Conservation (phyloP, 2,797 vertebrate genomes). For the Percopsis omiscomaycus region DNA sequence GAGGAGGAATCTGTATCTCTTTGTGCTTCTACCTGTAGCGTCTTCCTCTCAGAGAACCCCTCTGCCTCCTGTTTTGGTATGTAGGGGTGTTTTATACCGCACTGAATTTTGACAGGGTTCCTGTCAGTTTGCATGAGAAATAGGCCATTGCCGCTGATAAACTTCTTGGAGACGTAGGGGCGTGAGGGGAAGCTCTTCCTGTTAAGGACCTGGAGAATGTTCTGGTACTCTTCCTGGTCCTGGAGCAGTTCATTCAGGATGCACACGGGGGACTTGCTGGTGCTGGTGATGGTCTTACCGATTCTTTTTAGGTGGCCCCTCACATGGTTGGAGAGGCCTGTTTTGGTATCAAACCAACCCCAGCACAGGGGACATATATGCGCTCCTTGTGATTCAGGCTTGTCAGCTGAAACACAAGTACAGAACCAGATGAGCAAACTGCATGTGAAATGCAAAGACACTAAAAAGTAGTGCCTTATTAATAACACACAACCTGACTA, state of each 20-base stretch:
- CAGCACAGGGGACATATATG: constrained; percentile 89
- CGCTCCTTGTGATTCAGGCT: constrained; percentile 85
- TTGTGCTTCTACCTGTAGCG: constrained; percentile 66
- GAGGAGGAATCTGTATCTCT: constrained; percentile 73
- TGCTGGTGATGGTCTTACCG: constrained; percentile 84
- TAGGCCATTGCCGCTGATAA: constrained; percentile 78
- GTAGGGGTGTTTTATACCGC: constrained; percentile 53
- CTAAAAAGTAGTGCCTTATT: neutral
- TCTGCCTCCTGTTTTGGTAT: constrained; percentile 65
- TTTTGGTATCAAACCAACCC: constrained; percentile 93
- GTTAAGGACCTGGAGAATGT: constrained; percentile 83
- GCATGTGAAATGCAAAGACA: constrained; percentile 5
- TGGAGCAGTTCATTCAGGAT: constrained; percentile 89
- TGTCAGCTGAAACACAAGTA: constrained; percentile 75
- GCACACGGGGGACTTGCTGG: constrained; percentile 88
- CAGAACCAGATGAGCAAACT: constrained; percentile 14
- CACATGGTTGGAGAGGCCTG: constrained; percentile 93
- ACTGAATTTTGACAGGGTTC: constrained; percentile 85
- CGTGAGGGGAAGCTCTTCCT: constrained; percentile 80
- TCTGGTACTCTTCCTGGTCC: constrained; percentile 84
- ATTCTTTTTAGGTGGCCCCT: constrained; percentile 92
- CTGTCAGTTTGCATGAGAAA: constrained; percentile 78
- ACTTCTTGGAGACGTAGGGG: constrained; percentile 83
- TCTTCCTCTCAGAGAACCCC: constrained; percentile 62
- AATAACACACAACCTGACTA: neutral